These are phyloP conservation scores for Rhagium mordax DNA, from an alignment of 2,888 invertebrate species.

Conservation along the genomic window DNA sequence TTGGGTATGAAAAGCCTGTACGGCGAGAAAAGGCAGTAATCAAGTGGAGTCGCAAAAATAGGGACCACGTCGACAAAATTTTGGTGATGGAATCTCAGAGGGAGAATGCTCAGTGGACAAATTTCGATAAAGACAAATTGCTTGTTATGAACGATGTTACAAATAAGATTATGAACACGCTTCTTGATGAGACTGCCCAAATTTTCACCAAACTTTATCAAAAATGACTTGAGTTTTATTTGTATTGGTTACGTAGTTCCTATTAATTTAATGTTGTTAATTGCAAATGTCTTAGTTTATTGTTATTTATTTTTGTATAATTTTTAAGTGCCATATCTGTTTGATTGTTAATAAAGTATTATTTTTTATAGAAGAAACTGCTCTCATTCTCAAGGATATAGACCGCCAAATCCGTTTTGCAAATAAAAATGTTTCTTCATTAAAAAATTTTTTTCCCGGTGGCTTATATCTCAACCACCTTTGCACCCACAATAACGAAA, in stretches of 20 bases:
- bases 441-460: too few species aligned
- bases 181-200: constrained; percentile 71
- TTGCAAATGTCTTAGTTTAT: neutral
- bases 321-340: neutral
- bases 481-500: too few species aligned
- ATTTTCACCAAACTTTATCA: constrained; percentile 48
- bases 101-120: constrained; percentile 84
- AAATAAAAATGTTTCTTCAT: too few species aligned
- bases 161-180: constrained; percentile 73
- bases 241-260: neutral
- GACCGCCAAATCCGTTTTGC: too few species aligned
- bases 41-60: constrained; percentile 77
- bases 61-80: constrained; percentile 82
- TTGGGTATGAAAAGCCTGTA: constrained; percentile 71
- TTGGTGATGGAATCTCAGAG: constrained; percentile 80
- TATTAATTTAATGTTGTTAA: neutral
- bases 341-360: too few species aligned
- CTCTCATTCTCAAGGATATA: too few species aligned
- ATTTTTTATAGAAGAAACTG: too few species aligned
- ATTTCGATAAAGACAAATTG: constrained; percentile 81
- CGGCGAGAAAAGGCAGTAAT: constrained; percentile 74
- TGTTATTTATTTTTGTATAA: neutral
- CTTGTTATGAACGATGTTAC: constrained; percentile 78
- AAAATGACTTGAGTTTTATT: neutral
- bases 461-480: too few species aligned